phyloP scores from a whole-genome alignment of 2,797 vertebrate species.

The Semaprochilodus insignis region DNA sequence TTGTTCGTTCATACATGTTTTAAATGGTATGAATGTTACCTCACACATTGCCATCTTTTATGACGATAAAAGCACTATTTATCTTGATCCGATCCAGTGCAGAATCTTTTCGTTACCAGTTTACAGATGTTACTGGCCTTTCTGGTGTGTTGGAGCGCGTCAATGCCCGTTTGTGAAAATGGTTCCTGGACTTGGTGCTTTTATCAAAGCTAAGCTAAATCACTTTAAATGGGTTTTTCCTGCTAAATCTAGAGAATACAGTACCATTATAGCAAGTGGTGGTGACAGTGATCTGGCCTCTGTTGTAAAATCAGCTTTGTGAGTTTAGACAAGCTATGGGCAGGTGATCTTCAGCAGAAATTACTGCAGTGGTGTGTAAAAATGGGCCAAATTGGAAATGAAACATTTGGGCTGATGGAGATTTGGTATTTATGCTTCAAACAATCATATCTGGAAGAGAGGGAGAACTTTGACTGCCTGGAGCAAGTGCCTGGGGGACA shows the following conservation, averaged over 20 bases:
- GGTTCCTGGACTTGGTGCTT: neutral
- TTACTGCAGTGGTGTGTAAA: neutral
- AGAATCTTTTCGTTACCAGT: slow-evolving; percentile 18
- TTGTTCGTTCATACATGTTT: neutral
- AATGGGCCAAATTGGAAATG: neutral
- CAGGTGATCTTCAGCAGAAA: neutral
- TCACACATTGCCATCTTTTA: neutral
- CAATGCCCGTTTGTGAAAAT: slow-evolving; percentile 1
- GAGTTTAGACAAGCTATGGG: neutral
- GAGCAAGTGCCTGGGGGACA: neutral
- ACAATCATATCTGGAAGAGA: neutral
- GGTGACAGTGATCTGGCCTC: neutral
- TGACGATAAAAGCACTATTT: slow-evolving; percentile 15
- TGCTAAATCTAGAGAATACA: neutral
- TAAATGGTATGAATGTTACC: neutral
- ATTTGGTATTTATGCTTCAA: neutral
- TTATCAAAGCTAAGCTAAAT: neutral
- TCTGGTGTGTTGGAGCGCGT: slow-evolving; percentile 7
- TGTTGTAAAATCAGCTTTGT: neutral
- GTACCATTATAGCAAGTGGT: neutral
- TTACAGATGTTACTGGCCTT: neutral
- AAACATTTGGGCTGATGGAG: neutral
- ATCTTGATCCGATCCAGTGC: slow-evolving; percentile 41
- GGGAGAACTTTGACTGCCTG: neutral
- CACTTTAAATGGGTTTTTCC: neutral